Conservation (phyloP, 2,113 vertebrate genomes). For the Actenoides hombroni region DNA sequence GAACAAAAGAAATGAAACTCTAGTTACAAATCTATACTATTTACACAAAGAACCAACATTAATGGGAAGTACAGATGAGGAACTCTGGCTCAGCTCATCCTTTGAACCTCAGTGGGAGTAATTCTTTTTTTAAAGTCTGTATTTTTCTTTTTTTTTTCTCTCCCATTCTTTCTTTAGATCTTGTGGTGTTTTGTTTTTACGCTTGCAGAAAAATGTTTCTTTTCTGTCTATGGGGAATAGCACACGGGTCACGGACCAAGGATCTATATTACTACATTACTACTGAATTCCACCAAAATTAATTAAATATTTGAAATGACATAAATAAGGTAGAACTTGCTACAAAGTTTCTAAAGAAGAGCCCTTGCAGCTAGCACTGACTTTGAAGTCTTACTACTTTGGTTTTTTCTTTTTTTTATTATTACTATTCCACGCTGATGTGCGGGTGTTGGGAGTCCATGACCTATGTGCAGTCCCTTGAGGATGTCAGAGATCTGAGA, state of each 20-base stretch:
- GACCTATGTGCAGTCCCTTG: constrained; percentile 53
- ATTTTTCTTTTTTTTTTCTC: constrained; percentile 20
- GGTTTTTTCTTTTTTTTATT: neutral
- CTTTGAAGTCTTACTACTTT: constrained; percentile 58
- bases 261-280: constrained; percentile 46
- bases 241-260: constrained; percentile 29
- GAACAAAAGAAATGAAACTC: constrained; percentile 16
- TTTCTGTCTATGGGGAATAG: constrained; percentile 11
- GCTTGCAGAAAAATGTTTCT: neutral
- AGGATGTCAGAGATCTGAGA: constrained; percentile 67
- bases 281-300: constrained; percentile 59
- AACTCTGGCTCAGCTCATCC: neutral
- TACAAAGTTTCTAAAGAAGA: constrained; percentile 56
- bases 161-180: constrained; percentile 14
- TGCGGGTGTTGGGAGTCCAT: constrained; percentile 47
- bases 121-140: constrained; percentile 36
- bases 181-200: constrained; percentile 29
- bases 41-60: constrained; percentile 37
- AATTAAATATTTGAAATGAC: constrained; percentile 60
- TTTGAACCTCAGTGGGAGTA: neutral
- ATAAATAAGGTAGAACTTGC: constrained; percentile 52
- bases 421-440: constrained; percentile 45
- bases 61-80: constrained; percentile 30
- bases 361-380: constrained; percentile 35
- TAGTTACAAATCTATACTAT: constrained; percentile 5